Percentiles rank a stretch among this genome's conserved stretches.
Evolutionary conservation across 2,888 invertebrate genomes (phyloP).

Genomic region (Leptarthrus brevirostris): DNA sequence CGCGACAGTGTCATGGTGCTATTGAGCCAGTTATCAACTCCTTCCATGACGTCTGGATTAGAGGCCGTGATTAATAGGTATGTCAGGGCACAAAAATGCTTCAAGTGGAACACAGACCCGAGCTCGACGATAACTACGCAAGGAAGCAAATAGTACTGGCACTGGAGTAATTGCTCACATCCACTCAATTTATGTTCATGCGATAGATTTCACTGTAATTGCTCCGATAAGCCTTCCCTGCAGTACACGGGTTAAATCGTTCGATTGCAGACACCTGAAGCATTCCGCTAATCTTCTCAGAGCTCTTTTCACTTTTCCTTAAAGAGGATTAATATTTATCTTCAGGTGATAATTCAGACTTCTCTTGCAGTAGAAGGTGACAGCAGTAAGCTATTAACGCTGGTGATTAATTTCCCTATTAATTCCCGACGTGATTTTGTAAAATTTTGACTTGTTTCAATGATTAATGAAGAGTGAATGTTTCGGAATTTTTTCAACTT

Average conservation of each 20-base stretch:
- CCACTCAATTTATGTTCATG: constrained; percentile 9
- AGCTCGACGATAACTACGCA: background rate
- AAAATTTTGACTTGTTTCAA: background rate
- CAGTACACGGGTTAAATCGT: constrained; percentile 34
- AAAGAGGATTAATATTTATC: constrained; percentile 29
- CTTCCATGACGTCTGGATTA: constrained; percentile 18
- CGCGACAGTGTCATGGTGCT: constrained; percentile 18
- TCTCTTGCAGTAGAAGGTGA: constrained; percentile 13
- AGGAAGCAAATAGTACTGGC: constrained; percentile 10
- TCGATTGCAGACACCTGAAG: constrained; percentile 16
- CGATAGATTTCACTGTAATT: constrained; percentile 41
- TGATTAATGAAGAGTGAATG: background rate
- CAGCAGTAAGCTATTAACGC: constrained; percentile 9
- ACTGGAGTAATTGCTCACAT: constrained; percentile 38
- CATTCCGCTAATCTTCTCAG: background rate
- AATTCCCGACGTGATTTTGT: background rate
- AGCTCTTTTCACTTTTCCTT: constrained; percentile 1
- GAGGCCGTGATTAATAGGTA: constrained; percentile 30
- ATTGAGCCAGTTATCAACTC: constrained; percentile 31
- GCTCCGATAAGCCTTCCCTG: constrained; percentile 22
- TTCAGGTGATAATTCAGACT: constrained; percentile 6
- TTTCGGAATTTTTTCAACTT: no score
- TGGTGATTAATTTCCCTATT: constrained; percentile 25
- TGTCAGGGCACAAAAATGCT: constrained; percentile 1
- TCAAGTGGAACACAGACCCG: background rate